A percentile compares a stretch with the other conserved stretches of the same genome.
Evolutionary conservation across 2,113 vertebrate genomes (phyloP).

Genomic region (Gulo gulo): DNA sequence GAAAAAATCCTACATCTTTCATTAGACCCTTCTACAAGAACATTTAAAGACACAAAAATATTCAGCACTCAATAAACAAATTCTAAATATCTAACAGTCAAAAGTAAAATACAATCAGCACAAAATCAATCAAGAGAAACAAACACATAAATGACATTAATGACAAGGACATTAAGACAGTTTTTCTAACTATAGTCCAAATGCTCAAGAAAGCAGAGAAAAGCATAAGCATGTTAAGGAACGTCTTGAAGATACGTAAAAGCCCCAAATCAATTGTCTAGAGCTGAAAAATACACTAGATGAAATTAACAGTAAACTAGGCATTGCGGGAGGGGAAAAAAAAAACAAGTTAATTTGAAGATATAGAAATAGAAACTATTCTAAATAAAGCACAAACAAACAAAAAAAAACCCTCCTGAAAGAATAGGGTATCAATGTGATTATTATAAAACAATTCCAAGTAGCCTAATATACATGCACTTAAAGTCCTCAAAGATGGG

Average conservation of each 20-base stretch:
- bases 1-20: constrained; percentile 14
- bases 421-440: not conserved
- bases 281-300: not conserved
- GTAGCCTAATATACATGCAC: not conserved
- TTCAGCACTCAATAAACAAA: not conserved
- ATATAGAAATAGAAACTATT: constrained; percentile 17
- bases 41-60: not conserved
- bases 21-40: not conserved
- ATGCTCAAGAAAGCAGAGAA: not conserved
- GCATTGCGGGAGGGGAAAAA: not conserved
- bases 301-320: not conserved
- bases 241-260: not conserved
- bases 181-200: not conserved
- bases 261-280: not conserved
- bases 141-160: not conserved
- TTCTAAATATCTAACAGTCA: constrained; percentile 2
- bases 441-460: not conserved
- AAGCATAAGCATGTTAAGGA: not conserved
- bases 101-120: not conserved
- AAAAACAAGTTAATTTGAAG: constrained; percentile 4
- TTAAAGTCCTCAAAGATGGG: not conserved
- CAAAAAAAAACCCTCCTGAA: not conserved
- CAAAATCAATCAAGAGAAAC: not conserved
- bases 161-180: not conserved
- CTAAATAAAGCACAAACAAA: not conserved